These are phyloP conservation scores for Cebidichthys violaceus DNA, from an alignment of 2,113 vertebrate genomes.

Conservation along the genomic window DNA sequence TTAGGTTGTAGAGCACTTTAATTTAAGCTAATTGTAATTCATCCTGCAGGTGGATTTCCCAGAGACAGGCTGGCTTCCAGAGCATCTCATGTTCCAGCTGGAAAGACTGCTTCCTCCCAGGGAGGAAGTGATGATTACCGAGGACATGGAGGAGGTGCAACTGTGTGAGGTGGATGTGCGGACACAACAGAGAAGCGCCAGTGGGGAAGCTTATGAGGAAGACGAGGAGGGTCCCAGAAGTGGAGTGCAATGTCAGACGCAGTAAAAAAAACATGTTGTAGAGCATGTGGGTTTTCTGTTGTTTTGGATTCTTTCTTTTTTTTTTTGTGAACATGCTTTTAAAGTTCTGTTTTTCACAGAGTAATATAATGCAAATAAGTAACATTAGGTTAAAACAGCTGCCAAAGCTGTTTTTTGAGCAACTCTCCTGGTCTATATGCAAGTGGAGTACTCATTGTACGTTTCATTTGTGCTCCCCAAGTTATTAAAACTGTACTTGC, in stretches of 20 bases:
- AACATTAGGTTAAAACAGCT: background rate
- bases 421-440: constrained; percentile 6
- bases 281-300: background rate
- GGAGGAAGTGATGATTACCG: constrained; percentile 88
- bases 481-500: constrained; percentile 26
- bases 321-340: constrained; percentile 26
- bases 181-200: constrained; percentile 82
- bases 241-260: constrained; percentile 94
- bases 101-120: constrained; percentile 91
- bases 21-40: background rate
- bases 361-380: background rate
- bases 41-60: constrained; percentile 90
- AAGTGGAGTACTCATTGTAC: constrained; percentile 6
- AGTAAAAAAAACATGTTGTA: constrained; percentile 55
- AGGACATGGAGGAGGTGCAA: constrained; percentile 95
- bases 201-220: constrained; percentile 89
- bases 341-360: background rate
- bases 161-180: constrained; percentile 86
- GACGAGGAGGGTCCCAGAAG: constrained; percentile 86
- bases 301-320: background rate
- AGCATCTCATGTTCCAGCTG: constrained; percentile 87
- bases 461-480: background rate
- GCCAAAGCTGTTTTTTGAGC: background rate
- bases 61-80: constrained; percentile 90
- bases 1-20: background rate